Evolutionary conservation across 2,113 vertebrate genomes (phyloP), one percentile per base, ranked within the genome.

Genomic region (Mixornis gularis): DNA sequence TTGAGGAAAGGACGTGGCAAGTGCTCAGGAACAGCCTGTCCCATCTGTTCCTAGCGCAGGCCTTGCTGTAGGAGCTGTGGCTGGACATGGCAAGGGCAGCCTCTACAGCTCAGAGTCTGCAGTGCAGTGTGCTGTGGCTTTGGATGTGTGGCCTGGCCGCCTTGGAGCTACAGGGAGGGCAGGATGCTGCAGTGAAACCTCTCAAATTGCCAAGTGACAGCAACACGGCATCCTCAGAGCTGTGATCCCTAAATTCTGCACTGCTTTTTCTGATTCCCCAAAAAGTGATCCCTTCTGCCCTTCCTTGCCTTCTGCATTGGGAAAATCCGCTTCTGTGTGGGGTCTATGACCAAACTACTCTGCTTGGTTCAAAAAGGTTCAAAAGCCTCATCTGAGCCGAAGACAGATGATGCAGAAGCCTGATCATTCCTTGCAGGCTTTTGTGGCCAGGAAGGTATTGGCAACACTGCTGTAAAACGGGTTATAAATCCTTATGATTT

Each of bases 101-200:
- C 96, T 92, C 95, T 95, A 83, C 66, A 93, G 96, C 87, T 51
- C 95, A 70, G 92, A 79, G 34, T 38, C 62, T 65, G 91, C 87
- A 91, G 63, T 92, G 94, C 95, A 95, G n/a, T 8, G 56, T 30
- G 13, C 38, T 49, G 73, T 18, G 9, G 30, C 40, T 58, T 51
- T 44, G 69, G 17, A 17, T 46, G n/a, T 8, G 38, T 44, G 85
- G 17, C 34, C 38, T 26, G n/a, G 5, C 4, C 1, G 44, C 29
- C 9, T 1, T 10, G 27, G 25, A 22, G 76, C 79, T 43, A 0
- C 22, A 17, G 49, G 55, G 48, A 65, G 60, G 60, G 24, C 59
- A 48, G 46, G 51, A 22, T 49, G 79, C 41, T 66, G 62, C 52
- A 20, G 32, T 32, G 52, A 73, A 81, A 44, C 22, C 41, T 41